Evolutionary conservation across 2,888 invertebrate genomes (phyloP).

Genomic region (Opisthograptis luteolata): DNA sequence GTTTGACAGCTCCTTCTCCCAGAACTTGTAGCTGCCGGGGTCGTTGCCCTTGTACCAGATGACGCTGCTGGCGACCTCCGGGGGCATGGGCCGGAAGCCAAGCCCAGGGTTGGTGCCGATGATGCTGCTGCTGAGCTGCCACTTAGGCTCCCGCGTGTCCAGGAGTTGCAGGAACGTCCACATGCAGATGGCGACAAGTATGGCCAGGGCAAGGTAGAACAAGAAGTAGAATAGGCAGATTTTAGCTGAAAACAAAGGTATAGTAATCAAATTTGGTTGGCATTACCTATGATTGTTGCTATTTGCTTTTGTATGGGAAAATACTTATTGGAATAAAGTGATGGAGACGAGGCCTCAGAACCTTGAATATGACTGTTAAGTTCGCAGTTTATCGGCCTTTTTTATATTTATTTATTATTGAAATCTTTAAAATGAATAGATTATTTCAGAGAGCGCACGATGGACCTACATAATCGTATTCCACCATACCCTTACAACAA

Average conservation of each 20-base stretch:
- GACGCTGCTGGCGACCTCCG: conserved; percentile 94
- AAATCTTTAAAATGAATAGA: no score
- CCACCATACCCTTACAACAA: no score
- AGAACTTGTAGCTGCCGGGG: conserved; percentile 89
- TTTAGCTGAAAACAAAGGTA: conserved; percentile 87
- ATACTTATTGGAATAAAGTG: no score
- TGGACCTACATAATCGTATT: no score
- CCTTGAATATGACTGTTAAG: no score
- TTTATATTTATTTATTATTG: no score
- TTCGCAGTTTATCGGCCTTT: no score
- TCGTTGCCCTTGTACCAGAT: conserved; percentile 97
- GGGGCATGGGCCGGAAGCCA: conserved; percentile 97
- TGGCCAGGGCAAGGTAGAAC: conserved; percentile 96
- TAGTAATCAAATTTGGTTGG: no score
- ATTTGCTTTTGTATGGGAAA: no score
- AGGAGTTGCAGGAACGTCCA: conserved; percentile 96
- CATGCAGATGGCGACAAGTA: conserved; percentile 97
- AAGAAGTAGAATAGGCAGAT: conserved; percentile 97
- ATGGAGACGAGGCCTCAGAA: no score
- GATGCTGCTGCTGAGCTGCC: conserved; percentile 93
- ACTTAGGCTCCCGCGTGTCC: conserved; percentile 94
- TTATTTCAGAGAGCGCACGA: no score
- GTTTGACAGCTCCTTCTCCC: conserved; percentile 89
- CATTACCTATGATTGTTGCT: no score
- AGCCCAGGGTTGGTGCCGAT: conserved; percentile 98